Conservation (phyloP, 2,797 vertebrate species). For the Parauchenoglanis punctatus region DNA sequence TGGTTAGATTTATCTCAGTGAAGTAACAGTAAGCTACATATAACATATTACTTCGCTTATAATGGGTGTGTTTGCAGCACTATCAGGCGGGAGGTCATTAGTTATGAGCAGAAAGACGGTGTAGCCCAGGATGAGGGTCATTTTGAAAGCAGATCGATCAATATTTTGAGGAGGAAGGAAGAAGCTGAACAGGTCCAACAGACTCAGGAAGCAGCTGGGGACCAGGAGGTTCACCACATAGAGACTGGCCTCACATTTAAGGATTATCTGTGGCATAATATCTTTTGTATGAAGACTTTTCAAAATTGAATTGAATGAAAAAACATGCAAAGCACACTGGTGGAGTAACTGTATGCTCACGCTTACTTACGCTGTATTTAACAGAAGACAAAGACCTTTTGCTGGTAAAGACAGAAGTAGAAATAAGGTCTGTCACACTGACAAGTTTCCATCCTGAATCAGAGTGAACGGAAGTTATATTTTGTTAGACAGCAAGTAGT, state of each 20-base stretch:
- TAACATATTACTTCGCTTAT: slow-evolving; percentile 64
- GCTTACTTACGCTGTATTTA: neutral
- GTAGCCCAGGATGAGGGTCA: slow-evolving; percentile 80
- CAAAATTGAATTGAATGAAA: neutral
- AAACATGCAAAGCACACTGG: neutral
- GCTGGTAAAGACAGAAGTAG: neutral
- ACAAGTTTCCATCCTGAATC: slow-evolving; percentile 78
- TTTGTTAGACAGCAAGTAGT: too few relatives aligned
- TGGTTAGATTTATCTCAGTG: neutral
- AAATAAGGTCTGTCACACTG: slow-evolving; percentile 56
- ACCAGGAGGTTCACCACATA: slow-evolving; percentile 77
- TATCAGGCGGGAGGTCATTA: slow-evolving; percentile 75
- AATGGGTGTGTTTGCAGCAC: slow-evolving; percentile 71
- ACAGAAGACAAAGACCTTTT: neutral
- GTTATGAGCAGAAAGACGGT: slow-evolving; percentile 79
- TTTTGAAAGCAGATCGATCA: slow-evolving; percentile 77
- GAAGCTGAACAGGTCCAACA: slow-evolving; percentile 81
- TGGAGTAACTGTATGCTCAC: neutral
- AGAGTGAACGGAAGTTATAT: slow-evolving; percentile 65
- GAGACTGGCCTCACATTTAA: slow-evolving; percentile 67
- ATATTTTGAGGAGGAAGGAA: slow-evolving; percentile 72
- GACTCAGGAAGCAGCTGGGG: slow-evolving; percentile 78
- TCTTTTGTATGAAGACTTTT: neutral
- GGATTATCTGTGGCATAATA: slow-evolving; percentile 61
- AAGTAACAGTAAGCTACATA: neutral